Base-by-base conservation (phyloP, 2,888 invertebrate genomes). In the Panzeria rudis region DNA sequence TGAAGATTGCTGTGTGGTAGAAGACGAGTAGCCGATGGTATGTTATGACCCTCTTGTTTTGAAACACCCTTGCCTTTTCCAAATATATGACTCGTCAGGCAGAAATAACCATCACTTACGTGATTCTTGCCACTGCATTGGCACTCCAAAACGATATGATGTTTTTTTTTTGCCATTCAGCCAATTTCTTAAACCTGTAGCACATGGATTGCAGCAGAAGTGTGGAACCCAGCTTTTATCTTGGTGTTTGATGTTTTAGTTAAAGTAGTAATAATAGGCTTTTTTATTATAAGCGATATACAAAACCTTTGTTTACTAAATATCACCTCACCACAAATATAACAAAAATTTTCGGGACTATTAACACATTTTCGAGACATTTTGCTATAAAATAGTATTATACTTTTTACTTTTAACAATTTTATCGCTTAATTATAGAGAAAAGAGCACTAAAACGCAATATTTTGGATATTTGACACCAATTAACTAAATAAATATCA, bases 191-290 rank as follows among this genome's bases (percentile, higher is more conserved):
- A n/a, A n/a, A n/a, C n/a, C n/a, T n/a, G n/a, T n/a, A n/a, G n/a
- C n/a, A 6, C 23, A 52, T 52, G 50, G 50, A 52, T 52, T 52
- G 50, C 50, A 52, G 50, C 50, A 52, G 20, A 52, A 52, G 20
- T 23, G 23, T 20, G 50, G 23, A 52, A 52, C 23, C 50, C 20
- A 52, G 50, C 20, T 52, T 52, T 52, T 52, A 23, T 52, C 50
- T 20, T 52, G 23, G 50, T 52, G 50, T 52, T 52, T 52, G 7
- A 23, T 52, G 23, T 52, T 52, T 52, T 20, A 8, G 50, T 52
- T 52, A 52, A 52, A 23, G 50, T 52, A 52, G 50, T 23, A 52
- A 52, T 52, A 52, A 20, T 52, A 52, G 50, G 9, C 8, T 52
- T 52, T 52, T 52, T 52, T 52, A 52, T 52, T 52, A 52, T 20